Base-by-base conservation (phyloP, 2,113 vertebrate species). In the Vidua chalybeata region DNA sequence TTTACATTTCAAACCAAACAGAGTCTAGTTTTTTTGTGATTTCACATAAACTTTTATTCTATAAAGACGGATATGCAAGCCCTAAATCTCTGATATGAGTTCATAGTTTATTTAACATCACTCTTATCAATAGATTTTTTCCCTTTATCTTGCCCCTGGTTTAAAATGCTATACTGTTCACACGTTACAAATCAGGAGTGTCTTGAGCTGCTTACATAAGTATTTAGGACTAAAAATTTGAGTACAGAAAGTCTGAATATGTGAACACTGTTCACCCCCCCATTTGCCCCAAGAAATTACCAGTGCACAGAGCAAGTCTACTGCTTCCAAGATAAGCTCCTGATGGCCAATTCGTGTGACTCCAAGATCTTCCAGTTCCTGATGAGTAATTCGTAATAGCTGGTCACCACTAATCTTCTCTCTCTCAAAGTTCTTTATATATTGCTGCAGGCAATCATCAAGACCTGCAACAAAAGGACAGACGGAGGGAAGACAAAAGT, bases 271-370 rank as follows among this genome's bases (percentile, higher is more conserved):
- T 46, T 76, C 30, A 21, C 7, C n/a, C 24, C 27, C 74, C 63
- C 12, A 7, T 68, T 41, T 49, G 31, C n/a, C 89, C 86, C 77
- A 41, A 64, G n/a, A 88, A 73, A 23, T 97, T 98, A 99, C 99
- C 99, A 99, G 97, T 89, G 99, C 99, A 4, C 99, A 99, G 52
- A 99, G 98, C 91, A 99, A 96, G 97, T 99, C 99, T 41, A 99
- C 99, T 18, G 99, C 99, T 97, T 99, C 99, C 96, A 99, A 97
- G 78, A 99, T 99, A 87, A 99, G 99, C 82, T 99, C 99, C 97
- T 99, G 99, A 96, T 99, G 99, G 69, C 99, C 99, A 73, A 99
- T 99, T 61, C 99, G 98, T 79, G 99, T 99, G 55, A 99, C 99
- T 35, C 99, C 99, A 81, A 99, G 98, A 96, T 99, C 99, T 96